These are phyloP conservation scores for Cheumatopsyche charites DNA, from an alignment of 1,140 invertebrate genomes.

Conservation along the genomic window DNA sequence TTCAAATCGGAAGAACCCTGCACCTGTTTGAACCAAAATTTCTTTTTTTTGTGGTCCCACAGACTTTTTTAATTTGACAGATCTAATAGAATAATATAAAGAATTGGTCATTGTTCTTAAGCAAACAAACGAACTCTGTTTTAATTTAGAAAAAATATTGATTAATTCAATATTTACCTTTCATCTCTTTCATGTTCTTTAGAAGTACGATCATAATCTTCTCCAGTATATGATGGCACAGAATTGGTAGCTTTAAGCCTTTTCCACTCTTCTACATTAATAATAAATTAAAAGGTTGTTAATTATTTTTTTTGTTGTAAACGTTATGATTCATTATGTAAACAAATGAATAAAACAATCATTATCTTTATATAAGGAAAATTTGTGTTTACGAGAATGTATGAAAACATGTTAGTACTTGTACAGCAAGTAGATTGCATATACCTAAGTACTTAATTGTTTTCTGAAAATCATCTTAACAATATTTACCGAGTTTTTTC, in stretches of 20 bases:
- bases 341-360: too few relatives aligned
- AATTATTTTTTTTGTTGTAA: too few relatives aligned
- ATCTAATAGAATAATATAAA: too few relatives aligned
- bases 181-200: conserved; percentile 52
- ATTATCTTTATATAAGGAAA: too few relatives aligned
- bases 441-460: background rate
- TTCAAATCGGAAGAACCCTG: conserved; percentile 81
- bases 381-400: too few relatives aligned
- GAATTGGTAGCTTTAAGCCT: conserved; percentile 65
- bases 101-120: too few relatives aligned
- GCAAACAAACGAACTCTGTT: background rate
- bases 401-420: too few relatives aligned
- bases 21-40: conserved; percentile 79
- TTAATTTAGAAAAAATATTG: conserved; percentile 24
- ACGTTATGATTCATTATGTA: too few relatives aligned
- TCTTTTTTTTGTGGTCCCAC: conserved; percentile 67
- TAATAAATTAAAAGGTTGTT: too few relatives aligned
- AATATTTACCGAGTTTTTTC: conserved; percentile 64
- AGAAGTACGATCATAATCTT: conserved; percentile 52
- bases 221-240: conserved; percentile 56
- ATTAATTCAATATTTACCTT: too few relatives aligned
- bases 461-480: background rate
- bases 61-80: conserved; percentile 68
- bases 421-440: too few relatives aligned
- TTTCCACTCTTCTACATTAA: conserved; percentile 68